Evolutionary conservation across 2,797 vertebrate genomes (phyloP), one percentile per base, ranked within the genome.

Genomic region (Sarcoramphus papa): DNA sequence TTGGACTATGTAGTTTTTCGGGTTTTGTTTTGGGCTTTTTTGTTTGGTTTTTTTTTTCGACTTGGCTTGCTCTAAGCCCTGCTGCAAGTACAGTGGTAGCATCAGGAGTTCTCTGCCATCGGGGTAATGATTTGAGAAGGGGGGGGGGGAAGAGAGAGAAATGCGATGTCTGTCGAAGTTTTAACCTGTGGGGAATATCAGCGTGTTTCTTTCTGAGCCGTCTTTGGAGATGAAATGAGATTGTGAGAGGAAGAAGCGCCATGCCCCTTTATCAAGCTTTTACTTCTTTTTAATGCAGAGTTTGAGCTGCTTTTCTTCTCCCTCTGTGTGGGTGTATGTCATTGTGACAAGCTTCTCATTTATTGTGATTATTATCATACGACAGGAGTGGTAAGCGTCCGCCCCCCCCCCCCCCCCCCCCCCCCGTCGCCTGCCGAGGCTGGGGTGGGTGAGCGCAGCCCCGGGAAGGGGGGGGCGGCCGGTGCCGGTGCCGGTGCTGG

Each of bases 321-420:
- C 14, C 41, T 33, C 7, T 1, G 5, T 7, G 45, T 15, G 63
- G 11, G 14, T 14, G 37, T 20, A 0, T 18, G 50, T 9, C 30
- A 4, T 0, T 18, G 43, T 7, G 6, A 21, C 8, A 7, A 50
- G 17, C 10, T 10, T 27, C 51, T 31, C 37, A 37, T 37, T 37
- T 37, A 37, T 37, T 37, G 37, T 37, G 37, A 37, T 37, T 37
- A 37, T 37, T 37, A 37, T 37, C 37, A 37, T 37, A 37, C 37
- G 37, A 37, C 37, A 37, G 37, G 37, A 37, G 37, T 37, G 37
- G 37, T 37, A 37, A 8, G 37, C 37, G 37, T 11, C 51, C 51
- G 51, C 27, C 15, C 15, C 50, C 50, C 14, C 50, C 25, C 24
- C 43, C 43, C 43, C 43, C 43, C n/a, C n/a, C n/a, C n/a, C n/a